These are phyloP conservation scores for Dipodomys spectabilis DNA, from an alignment of 2,113 vertebrate genomes.

Conservation along the genomic window DNA sequence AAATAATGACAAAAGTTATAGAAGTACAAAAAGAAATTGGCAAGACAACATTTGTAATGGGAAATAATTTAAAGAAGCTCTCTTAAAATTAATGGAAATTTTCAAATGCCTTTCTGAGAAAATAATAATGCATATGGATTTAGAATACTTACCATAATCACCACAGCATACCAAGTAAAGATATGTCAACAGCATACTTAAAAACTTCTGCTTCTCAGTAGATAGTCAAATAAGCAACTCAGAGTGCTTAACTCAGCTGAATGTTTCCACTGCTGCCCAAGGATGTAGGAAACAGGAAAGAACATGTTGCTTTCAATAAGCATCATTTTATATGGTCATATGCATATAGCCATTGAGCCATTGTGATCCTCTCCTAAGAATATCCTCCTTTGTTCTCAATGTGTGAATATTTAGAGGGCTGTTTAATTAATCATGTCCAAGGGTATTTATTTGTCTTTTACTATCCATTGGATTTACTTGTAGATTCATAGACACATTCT, in stretches of 20 bases:
- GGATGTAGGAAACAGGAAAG: not conserved
- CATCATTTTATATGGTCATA: too few species aligned
- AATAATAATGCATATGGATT: not conserved
- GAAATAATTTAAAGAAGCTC: not conserved
- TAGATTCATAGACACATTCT: too few species aligned
- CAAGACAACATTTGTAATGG: not conserved
- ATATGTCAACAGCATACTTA: not conserved
- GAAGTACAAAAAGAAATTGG: not conserved
- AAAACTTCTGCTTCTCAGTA: not conserved
- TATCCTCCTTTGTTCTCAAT: too few species aligned
- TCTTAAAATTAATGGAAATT: not conserved
- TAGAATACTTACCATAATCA: constrained; percentile 7
- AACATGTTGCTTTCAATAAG: too few species aligned
- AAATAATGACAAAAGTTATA: constrained; percentile 12
- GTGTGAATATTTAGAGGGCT: too few species aligned
- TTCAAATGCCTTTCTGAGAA: constrained; percentile 26
- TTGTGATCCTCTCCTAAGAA: too few species aligned
- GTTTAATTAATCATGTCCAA: too few species aligned
- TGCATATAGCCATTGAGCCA: too few species aligned
- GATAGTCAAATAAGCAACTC: not conserved
- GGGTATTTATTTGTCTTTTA: too few species aligned
- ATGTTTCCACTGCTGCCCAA: not conserved
- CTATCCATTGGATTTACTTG: too few species aligned
- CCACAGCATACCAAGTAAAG: not conserved
- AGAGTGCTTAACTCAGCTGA: not conserved